phyloP scores from a whole-genome alignment of 2,797 vertebrate genomes.

The Cuculus canorus region DNA sequence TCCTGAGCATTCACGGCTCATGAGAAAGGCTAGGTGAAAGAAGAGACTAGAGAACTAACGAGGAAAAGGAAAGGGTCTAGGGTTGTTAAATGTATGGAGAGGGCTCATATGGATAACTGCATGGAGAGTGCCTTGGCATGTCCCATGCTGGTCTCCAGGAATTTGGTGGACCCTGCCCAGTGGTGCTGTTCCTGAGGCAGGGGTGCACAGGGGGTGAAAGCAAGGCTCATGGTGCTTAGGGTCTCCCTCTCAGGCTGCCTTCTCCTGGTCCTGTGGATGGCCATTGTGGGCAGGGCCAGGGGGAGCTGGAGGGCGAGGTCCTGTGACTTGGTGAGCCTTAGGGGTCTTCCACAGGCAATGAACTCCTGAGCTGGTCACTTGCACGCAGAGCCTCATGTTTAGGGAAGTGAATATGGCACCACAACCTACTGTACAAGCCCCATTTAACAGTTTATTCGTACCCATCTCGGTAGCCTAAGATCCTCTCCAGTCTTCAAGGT shows the following conservation, averaged over 20 bases:
- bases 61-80: background rate
- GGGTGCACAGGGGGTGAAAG: background rate
- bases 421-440: background rate
- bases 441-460: background rate
- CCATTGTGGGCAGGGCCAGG: background rate
- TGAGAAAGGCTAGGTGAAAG: background rate
- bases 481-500: background rate
- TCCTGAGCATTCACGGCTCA: background rate
- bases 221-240: fast-evolving
- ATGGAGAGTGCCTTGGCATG: background rate
- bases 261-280: fast-evolving
- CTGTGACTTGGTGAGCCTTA: background rate
- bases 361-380: background rate
- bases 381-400: background rate
- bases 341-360: fast-evolving
- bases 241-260: background rate
- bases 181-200: background rate
- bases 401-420: background rate
- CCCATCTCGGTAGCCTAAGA: background rate
- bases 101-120: fast-evolving
- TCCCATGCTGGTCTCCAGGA: background rate
- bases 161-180: background rate
- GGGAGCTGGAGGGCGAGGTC: background rate
- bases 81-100: background rate
- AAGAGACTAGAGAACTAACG: background rate